phyloP scores from a whole-genome alignment of 2,113 vertebrate species.

The Steatornis caripensis region DNA sequence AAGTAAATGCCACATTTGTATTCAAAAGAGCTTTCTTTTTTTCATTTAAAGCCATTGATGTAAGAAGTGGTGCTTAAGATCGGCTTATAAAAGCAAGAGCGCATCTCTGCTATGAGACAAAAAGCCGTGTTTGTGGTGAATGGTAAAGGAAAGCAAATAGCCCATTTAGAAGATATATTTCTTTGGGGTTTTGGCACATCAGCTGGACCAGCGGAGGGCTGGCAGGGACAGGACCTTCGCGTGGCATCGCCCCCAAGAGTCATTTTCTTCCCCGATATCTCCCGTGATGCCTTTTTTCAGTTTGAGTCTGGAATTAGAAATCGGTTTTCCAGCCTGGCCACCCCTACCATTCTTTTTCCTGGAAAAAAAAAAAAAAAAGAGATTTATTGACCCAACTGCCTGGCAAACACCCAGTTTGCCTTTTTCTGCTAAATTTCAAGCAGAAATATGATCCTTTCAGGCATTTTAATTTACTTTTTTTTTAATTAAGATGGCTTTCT shows the following conservation, averaged over 20 bases:
- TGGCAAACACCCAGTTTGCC: background rate
- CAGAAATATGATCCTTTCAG: background rate
- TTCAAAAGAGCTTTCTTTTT: constrained; percentile 49
- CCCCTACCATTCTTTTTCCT: background rate
- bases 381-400: background rate
- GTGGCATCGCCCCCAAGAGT: fast-evolving
- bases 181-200: background rate
- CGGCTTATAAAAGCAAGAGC: constrained; percentile 23
- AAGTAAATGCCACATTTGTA: constrained; percentile 70
- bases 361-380: no score
- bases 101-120: constrained; percentile 1
- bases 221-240: background rate
- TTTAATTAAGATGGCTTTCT: background rate
- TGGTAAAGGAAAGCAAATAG: constrained; percentile 32
- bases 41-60: constrained; percentile 51
- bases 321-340: background rate
- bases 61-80: constrained; percentile 52
- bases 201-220: background rate
- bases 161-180: background rate
- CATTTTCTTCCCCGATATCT: background rate
- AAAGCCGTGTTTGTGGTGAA: background rate
- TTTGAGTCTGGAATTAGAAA: background rate
- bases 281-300: background rate
- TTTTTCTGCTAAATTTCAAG: background rate
- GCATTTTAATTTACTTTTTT: background rate